Evolutionary conservation across 2,888 invertebrate species (phyloP).

Genomic region (Sesamia inferens): DNA sequence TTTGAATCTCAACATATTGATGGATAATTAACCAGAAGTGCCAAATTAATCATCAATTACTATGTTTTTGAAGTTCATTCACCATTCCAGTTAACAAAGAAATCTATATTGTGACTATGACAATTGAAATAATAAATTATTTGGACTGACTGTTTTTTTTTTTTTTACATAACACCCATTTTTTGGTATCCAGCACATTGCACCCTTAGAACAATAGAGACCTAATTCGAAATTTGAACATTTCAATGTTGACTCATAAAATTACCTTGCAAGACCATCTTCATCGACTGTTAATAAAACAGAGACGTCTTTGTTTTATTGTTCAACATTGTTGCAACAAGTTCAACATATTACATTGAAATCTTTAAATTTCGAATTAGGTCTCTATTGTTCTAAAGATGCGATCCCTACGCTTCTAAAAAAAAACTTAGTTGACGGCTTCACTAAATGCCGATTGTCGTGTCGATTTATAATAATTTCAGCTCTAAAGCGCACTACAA

Average conservation of each 20-base stretch:
- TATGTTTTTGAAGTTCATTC: constrained; percentile 74
- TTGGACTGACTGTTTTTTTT: constrained; percentile 84
- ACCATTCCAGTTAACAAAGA: constrained; percentile 85
- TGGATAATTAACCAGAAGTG: constrained; percentile 77
- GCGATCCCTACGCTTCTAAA: neutral
- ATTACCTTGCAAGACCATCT: too few relatives aligned
- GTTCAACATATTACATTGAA: too few relatives aligned
- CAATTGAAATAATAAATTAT: constrained; percentile 83
- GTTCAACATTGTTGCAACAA: too few relatives aligned
- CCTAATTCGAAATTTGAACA: too few relatives aligned
- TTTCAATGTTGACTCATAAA: too few relatives aligned
- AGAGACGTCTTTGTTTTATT: too few relatives aligned
- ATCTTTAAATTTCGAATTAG: too few relatives aligned
- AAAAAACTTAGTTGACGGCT: neutral
- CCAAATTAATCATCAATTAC: constrained; percentile 81
- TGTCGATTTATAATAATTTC: neutral
- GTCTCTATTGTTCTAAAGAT: too few relatives aligned
- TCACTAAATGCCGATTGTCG: neutral
- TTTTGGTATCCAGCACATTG: too few relatives aligned
- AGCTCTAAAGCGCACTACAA: too few relatives aligned
- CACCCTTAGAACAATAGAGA: too few relatives aligned
- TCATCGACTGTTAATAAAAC: too few relatives aligned
- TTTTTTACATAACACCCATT: constrained; percentile 32
- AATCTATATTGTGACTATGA: constrained; percentile 76
- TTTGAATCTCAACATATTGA: constrained; percentile 82